These are phyloP conservation scores for Lithobates sylvaticus DNA, from an alignment of 2,797 vertebrate species.

Conservation along the genomic window DNA sequence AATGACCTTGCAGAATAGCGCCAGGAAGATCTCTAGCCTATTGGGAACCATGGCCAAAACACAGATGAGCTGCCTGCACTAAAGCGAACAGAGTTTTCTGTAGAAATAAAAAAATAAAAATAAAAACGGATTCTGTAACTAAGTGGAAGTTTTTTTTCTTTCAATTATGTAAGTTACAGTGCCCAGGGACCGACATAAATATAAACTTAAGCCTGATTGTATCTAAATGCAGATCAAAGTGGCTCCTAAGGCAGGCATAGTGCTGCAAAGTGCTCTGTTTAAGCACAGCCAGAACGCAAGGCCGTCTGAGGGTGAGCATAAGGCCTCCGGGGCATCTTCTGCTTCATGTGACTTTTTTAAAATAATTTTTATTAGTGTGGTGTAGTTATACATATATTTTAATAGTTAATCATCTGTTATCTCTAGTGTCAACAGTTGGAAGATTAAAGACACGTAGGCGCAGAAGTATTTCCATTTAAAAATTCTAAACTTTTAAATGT, in stretches of 20 bases:
- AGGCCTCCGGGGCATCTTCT: not conserved
- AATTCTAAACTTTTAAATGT: too few species aligned
- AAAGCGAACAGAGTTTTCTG: not conserved
- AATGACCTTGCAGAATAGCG: not conserved
- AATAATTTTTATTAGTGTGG: not conserved
- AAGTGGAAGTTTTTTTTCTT: conserved; percentile 11
- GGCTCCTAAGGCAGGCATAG: conserved; percentile 16
- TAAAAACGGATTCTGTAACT: not conserved
- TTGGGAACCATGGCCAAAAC: not conserved
- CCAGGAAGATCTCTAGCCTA: not conserved
- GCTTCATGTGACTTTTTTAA: not conserved
- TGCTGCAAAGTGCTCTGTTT: conserved; percentile 37
- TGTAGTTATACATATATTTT: conserved; percentile 46
- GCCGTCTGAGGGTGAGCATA: conserved; percentile 34
- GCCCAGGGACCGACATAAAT: not conserved
- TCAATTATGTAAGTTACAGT: conserved; percentile 13
- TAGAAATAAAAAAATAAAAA: not conserved
- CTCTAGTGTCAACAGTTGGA: conserved; percentile 56
- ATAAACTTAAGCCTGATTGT: conserved; percentile 34
- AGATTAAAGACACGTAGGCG: conserved; percentile 20
- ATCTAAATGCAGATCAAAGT: conserved; percentile 58
- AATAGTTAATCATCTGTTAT: conserved; percentile 46
- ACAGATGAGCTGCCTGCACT: not conserved
- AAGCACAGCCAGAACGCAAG: not conserved
- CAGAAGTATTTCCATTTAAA: too few species aligned